Base-by-base conservation (phyloP, 1,140 invertebrate genomes). In the Rhagoletis pomonella region DNA sequence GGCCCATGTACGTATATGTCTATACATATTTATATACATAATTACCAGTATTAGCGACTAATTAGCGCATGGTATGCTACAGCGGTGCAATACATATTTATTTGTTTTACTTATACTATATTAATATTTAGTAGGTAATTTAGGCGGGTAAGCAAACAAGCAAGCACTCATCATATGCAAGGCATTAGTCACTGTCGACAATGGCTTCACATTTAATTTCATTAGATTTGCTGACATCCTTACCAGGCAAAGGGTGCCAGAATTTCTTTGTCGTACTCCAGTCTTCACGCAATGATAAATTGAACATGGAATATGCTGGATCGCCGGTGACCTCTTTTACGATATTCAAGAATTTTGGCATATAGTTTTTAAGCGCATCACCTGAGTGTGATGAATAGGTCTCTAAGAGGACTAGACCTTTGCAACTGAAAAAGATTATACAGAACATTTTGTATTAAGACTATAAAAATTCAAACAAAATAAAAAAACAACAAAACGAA, bases 221-320 rank as follows among this genome's bases (percentile, higher is more conserved):
- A 55, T 10, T 55, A 85, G 58, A 44, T 59, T 88, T 88, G 17
- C 87, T 85, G 3, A 62, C 69, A 69, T 87, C 91, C 92, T 93
- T 93, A 93, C 92, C 92, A 88, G 92, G 92, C 50, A 90, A 86
- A 65, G 92, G 89, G 69, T 90, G 90, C 90, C 96, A 97, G 90
- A 97, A 98, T 93, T 97, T 96, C 93, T 97, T 97, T 64, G 96
- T 97, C n/a, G 94, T 96, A 89, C 96, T 96, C 97, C 97, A 98
- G 90, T 98, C 97, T 92, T 98, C 97, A 89, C 97, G 96, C 0
- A 98, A 93, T 3, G 98, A 99, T 55, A 99, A 94, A 93, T 99
- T 99, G 92, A 97, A 99, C 98, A 99, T 99, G 69, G 98, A 99
- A 93, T 98, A 99, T 29, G 96, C 95, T 19, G 97, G 97, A 94